A percentile compares a stretch with the other conserved stretches of the same genome.
Evolutionary conservation across 2,888 invertebrate species (phyloP).

Genomic region (Napeogenes inachia): DNA sequence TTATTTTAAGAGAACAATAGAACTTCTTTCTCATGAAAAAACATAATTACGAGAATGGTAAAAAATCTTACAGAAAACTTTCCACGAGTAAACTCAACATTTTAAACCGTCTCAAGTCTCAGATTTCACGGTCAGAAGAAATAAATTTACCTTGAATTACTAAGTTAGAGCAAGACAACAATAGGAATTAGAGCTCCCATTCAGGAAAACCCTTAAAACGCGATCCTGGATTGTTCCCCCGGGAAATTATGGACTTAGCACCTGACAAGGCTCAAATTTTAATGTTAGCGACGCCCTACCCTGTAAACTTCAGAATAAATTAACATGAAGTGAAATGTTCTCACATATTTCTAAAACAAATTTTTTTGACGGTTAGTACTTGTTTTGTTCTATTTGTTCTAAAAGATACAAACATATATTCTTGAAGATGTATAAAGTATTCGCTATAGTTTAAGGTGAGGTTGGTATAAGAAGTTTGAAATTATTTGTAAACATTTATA

Average conservation of each 20-base stretch:
- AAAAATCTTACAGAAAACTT: slow-evolving; percentile 4
- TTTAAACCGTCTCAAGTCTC: slow-evolving; percentile 22
- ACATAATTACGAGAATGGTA: slow-evolving; percentile 1
- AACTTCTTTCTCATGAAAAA: slow-evolving; percentile 5
- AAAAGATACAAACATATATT: too few relatives aligned
- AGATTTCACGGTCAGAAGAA: slow-evolving; percentile 47
- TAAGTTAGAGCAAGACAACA: slow-evolving; percentile 44
- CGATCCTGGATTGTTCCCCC: slow-evolving; percentile 66
- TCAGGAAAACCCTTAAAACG: slow-evolving; percentile 73
- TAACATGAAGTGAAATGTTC: slow-evolving; percentile 43
- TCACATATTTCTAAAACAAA: slow-evolving; percentile 13
- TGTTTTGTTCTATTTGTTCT: neutral
- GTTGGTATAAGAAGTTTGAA: too few relatives aligned
- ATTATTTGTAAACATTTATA: too few relatives aligned
- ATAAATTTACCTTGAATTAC: slow-evolving; percentile 34
- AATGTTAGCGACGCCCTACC: slow-evolving; percentile 56
- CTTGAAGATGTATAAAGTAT: too few relatives aligned
- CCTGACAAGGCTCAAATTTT: slow-evolving; percentile 76
- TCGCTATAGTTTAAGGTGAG: too few relatives aligned
- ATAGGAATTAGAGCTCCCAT: slow-evolving; percentile 66
- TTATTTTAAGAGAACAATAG: neutral
- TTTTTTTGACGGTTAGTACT: neutral
- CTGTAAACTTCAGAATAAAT: slow-evolving; percentile 60
- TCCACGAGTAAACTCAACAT: neutral
- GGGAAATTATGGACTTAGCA: slow-evolving; percentile 78